A percentile compares a stretch with the other conserved stretches of the same genome.
Conservation (phyloP, 2,113 vertebrate species). For the Chionomys nivalis region DNA sequence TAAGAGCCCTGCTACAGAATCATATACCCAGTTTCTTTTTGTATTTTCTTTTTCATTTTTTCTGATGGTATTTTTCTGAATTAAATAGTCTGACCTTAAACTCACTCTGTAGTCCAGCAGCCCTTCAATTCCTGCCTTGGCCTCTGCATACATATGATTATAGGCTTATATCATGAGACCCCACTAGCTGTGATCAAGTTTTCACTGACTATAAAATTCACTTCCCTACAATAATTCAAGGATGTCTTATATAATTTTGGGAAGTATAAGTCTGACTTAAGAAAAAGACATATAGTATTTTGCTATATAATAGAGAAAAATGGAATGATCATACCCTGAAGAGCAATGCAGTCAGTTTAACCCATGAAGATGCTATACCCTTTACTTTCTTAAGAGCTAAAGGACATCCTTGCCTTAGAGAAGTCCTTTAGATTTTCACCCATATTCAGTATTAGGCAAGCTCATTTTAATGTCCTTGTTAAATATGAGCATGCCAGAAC, state of each 20-base stretch:
- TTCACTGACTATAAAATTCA: background rate
- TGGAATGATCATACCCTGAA: background rate
- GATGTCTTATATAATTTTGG: background rate
- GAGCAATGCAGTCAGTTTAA: background rate
- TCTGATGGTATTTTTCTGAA: background rate
- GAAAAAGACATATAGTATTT: background rate
- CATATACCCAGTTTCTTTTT: background rate
- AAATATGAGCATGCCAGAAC: background rate
- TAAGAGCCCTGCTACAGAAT: background rate
- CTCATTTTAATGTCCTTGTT: too few species aligned
- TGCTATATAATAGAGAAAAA: background rate
- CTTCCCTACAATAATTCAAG: background rate
- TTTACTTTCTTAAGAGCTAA: background rate
- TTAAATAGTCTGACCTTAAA: background rate
- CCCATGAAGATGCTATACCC: background rate
- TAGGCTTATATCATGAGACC: background rate
- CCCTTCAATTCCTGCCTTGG: background rate
- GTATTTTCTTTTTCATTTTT: background rate
- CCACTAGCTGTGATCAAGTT: background rate
- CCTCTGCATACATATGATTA: background rate
- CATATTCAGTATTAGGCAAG: too few species aligned
- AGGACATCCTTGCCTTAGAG: background rate
- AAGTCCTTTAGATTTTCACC: background rate
- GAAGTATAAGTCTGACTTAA: background rate
- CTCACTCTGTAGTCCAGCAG: background rate